Percentiles rank a stretch among this genome's conserved stretches.
These are phyloP conservation scores for Ellobius talpinus DNA, from an alignment of 2,113 vertebrate species.

Conservation along the genomic window DNA sequence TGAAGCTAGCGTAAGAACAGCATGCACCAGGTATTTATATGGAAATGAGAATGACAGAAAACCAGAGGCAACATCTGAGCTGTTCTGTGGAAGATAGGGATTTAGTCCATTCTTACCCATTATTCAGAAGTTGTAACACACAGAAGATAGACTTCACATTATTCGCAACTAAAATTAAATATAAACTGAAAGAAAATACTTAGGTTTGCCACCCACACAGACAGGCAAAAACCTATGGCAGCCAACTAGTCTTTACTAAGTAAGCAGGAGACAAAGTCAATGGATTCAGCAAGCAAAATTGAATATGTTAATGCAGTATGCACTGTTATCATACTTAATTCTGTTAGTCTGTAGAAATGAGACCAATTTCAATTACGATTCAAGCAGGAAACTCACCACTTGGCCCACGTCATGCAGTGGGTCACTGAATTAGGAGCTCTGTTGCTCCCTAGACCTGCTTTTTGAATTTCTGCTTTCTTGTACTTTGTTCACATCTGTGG, in stretches of 20 bases:
- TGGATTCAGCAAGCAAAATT: conserved; percentile 88
- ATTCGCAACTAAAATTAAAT: conserved; percentile 59
- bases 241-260: conserved; percentile 56
- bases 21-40: conserved; percentile 85
- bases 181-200: conserved; percentile 70
- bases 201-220: conserved; percentile 51
- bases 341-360: conserved; percentile 90
- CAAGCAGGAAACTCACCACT: conserved; percentile 95
- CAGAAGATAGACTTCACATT: conserved; percentile 29
- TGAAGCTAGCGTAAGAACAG: conserved; percentile 83
- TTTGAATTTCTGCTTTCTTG: conserved; percentile 97
- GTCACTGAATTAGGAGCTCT: conserved; percentile 94
- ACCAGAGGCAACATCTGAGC: conserved; percentile 70
- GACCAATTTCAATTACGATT: conserved; percentile 87
- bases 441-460: conserved; percentile 97
- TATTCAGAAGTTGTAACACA: background rate
- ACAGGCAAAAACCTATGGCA: conserved; percentile 71
- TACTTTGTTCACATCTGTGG: conserved; percentile 98
- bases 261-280: conserved; percentile 78
- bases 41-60: conserved; percentile 82
- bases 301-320: conserved; percentile 89
- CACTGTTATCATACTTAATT: conserved; percentile 83
- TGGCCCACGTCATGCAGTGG: conserved; percentile 93
- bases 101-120: conserved; percentile 44
- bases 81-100: background rate